Percentiles rank a stretch among this genome's conserved stretches.
Conservation (phyloP, 2,113 vertebrate genomes). For the Coryphaenoides rupestris region DNA sequence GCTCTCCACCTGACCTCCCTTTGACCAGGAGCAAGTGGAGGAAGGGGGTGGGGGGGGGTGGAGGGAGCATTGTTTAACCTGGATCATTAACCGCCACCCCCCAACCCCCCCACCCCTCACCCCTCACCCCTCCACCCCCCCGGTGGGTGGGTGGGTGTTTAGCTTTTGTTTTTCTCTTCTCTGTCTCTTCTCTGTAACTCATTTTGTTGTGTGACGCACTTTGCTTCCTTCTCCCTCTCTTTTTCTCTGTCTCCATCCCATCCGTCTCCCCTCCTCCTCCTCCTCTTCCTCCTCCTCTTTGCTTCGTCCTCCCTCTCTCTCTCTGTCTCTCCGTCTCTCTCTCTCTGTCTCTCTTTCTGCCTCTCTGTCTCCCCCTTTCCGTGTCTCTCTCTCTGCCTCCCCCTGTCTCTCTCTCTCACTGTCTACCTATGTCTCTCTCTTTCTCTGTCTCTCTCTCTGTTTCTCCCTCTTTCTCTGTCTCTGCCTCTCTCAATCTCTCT, state of each 20-base stretch:
- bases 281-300: neutral
- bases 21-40: constrained; percentile 43
- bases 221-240: neutral
- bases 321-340: neutral
- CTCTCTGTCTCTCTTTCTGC: too few species aligned
- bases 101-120: too few species aligned
- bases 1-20: constrained; percentile 59
- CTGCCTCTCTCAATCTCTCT: neutral
- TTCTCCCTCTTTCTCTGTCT: too few species aligned
- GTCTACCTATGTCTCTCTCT: too few species aligned
- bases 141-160: too few species aligned
- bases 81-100: constrained; percentile 24
- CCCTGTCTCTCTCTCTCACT: neutral
- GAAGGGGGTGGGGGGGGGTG: too few species aligned
- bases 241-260: neutral
- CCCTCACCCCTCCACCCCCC: too few species aligned
- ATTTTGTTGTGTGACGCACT: neutral
- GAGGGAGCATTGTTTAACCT: constrained; percentile 24
- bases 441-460: neutral
- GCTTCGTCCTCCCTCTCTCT: neutral
- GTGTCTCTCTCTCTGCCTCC: neutral
- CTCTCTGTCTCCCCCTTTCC: constrained; percentile 4
- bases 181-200: neutral
- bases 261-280: neutral
- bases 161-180: neutral